phyloP scores from a whole-genome alignment of 2,797 vertebrate species.

The Hoplostethus atlanticus region DNA sequence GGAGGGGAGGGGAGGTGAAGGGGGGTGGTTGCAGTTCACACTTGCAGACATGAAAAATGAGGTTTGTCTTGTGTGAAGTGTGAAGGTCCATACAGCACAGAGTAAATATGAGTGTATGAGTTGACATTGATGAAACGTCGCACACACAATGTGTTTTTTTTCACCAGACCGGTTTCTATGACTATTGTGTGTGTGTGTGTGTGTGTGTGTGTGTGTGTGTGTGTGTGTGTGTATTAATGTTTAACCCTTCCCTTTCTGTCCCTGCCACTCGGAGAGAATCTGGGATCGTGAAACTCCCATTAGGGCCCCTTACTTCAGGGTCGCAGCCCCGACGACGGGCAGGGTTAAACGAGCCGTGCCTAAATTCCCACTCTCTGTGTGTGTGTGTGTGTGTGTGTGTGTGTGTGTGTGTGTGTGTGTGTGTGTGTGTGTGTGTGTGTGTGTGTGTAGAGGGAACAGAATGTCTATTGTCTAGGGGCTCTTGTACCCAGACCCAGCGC shows the following conservation, averaged over 20 bases:
- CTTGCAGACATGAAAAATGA: background rate
- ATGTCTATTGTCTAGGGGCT: slow-evolving; percentile 66
- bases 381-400: slow-evolving; percentile 27
- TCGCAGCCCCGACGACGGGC: slow-evolving; percentile 49
- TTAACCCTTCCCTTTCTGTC: slow-evolving; percentile 29
- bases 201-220: slow-evolving; percentile 29
- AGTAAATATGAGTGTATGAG: slow-evolving; percentile 1
- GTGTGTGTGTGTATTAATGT: slow-evolving; percentile 20
- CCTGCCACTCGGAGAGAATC: slow-evolving; percentile 25
- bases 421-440: slow-evolving; percentile 23
- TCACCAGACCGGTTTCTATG: background rate
- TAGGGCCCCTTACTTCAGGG: slow-evolving; percentile 43
- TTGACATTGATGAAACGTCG: slow-evolving; percentile 19
- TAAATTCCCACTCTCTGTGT: slow-evolving; percentile 49
- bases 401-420: slow-evolving; percentile 18
- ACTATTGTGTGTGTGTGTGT: background rate
- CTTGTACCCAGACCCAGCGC: slow-evolving; percentile 28
- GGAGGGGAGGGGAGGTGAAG: slow-evolving; percentile 2
- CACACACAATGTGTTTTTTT: background rate
- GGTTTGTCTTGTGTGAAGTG: background rate
- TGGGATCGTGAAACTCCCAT: slow-evolving; percentile 30
- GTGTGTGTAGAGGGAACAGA: slow-evolving; percentile 30
- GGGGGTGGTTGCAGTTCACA: background rate
- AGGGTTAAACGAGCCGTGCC: slow-evolving; percentile 65
- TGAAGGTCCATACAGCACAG: background rate